A percentile compares a stretch with the other conserved stretches of the same genome.
Evolutionary conservation across 2,113 vertebrate species (phyloP).

Genomic region (Pyrgilauda ruficollis): DNA sequence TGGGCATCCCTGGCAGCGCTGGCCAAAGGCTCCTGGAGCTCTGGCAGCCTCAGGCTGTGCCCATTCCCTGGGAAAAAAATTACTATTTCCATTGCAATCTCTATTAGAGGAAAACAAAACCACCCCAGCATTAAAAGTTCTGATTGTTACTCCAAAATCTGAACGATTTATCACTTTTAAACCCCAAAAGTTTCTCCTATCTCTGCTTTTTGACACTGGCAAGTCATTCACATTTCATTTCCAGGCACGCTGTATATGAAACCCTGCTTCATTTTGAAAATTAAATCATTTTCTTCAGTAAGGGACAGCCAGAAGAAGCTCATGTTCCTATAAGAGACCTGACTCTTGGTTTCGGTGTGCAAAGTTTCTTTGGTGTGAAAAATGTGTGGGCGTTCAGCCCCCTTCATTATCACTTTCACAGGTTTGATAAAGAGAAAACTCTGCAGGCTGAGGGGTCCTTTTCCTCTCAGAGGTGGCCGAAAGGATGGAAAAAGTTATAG

Average conservation of each 20-base stretch:
- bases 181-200: background rate
- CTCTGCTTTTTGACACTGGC: background rate
- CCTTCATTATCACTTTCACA: fast-evolving
- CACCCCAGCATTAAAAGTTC: background rate
- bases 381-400: background rate
- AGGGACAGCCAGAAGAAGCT: background rate
- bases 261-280: background rate
- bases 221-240: background rate
- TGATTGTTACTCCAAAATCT: background rate
- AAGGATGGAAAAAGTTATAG: background rate
- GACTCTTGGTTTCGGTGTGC: background rate
- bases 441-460: background rate
- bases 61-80: background rate
- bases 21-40: background rate
- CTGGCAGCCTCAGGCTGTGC: background rate
- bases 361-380: background rate
- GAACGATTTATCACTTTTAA: background rate
- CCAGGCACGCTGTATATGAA: background rate
- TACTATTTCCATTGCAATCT: background rate
- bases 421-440: background rate
- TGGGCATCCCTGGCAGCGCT: background rate
- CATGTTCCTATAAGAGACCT: background rate
- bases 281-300: background rate
- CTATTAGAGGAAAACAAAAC: background rate
- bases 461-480: background rate